These are phyloP conservation scores for Osmerus mordax DNA, from an alignment of 2,113 vertebrate species.

Conservation along the genomic window DNA sequence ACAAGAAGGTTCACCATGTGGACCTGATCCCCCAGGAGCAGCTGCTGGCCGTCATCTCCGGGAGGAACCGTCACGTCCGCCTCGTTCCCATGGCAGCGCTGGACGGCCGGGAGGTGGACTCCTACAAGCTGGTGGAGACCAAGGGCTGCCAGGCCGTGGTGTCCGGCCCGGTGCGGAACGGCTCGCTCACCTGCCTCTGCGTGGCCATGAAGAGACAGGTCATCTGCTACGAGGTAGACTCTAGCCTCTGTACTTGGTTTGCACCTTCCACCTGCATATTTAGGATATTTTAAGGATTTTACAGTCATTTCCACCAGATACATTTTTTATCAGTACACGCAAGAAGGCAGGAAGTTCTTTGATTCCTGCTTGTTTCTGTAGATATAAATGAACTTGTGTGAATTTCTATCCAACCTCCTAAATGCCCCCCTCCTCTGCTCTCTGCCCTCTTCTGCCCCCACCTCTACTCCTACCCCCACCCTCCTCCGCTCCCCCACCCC, in stretches of 20 bases:
- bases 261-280: not conserved
- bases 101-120: constrained; percentile 90
- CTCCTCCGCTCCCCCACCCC: not conserved
- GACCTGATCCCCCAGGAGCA: constrained; percentile 90
- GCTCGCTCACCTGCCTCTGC: constrained; percentile 86
- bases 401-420: not conserved
- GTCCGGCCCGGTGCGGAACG: constrained; percentile 81
- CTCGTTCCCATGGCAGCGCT: constrained; percentile 86
- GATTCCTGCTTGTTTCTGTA: not conserved
- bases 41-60: constrained; percentile 93
- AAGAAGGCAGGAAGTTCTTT: not conserved
- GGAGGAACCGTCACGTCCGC: constrained; percentile 95
- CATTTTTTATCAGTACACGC: no score
- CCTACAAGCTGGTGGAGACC: constrained; percentile 90
- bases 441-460: not conserved
- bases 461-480: not conserved
- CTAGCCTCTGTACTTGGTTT: no score
- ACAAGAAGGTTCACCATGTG: constrained; percentile 96
- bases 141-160: constrained; percentile 90
- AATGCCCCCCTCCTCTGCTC: not conserved
- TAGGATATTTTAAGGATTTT: not conserved
- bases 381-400: no score
- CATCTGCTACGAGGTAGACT: constrained; percentile 84
- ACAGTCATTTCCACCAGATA: not conserved
- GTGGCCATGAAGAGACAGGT: constrained; percentile 96